These are phyloP conservation scores for Coccyzus lansbergi DNA, from an alignment of 2,797 vertebrate genomes.

Conservation along the genomic window DNA sequence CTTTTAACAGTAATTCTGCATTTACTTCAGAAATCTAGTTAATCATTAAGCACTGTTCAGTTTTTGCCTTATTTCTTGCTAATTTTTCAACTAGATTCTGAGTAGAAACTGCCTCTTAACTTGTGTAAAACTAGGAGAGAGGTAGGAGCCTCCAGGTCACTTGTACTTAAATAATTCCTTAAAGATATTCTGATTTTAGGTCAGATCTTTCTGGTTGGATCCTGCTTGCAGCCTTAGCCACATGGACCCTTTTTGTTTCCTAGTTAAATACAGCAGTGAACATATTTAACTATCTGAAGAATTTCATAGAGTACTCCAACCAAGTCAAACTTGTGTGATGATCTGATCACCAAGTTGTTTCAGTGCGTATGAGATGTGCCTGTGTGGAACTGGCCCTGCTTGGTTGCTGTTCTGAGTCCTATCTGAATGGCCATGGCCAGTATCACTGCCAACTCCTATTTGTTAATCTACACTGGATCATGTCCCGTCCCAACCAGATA, in stretches of 20 bases:
- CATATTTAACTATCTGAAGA: not conserved
- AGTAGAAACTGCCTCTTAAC: not conserved
- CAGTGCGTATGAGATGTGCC: not conserved
- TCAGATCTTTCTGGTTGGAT: not conserved
- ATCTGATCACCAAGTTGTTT: not conserved
- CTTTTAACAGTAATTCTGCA: not conserved
- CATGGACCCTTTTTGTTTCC: not conserved
- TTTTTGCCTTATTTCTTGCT: not conserved
- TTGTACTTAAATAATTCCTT: not conserved
- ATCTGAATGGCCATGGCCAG: not conserved
- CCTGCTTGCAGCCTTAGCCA: not conserved
- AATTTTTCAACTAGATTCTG: not conserved
- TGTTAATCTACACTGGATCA: not conserved
- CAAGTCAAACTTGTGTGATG: not conserved
- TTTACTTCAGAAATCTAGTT: not conserved
- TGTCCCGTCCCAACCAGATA: not conserved
- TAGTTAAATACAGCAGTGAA: not conserved
- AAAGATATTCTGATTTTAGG: not conserved
- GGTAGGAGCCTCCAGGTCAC: not conserved
- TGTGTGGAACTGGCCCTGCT: not conserved
- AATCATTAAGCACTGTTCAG: not conserved
- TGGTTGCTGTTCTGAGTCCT: not conserved
- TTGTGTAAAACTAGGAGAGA: not conserved
- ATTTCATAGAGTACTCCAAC: not conserved
- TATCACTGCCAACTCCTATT: not conserved